Conservation (phyloP, 2,113 vertebrate species). For the Pluvianellus socialis region DNA sequence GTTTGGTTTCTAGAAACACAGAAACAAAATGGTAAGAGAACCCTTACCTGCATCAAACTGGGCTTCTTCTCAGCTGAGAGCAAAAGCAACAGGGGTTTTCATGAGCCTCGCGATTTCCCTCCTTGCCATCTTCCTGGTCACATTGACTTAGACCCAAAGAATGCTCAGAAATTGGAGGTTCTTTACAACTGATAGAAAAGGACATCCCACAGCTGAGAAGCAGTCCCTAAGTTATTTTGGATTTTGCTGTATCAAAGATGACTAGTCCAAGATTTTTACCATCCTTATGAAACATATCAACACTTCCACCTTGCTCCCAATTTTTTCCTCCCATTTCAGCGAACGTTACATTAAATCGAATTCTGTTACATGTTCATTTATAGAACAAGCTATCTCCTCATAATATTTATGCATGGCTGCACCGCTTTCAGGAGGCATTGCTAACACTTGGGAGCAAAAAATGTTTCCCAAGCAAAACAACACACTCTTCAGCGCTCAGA, state of each 20-base stretch:
- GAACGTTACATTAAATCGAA: not conserved
- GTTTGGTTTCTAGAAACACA: not conserved
- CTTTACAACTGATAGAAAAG: not conserved
- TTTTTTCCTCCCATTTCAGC: not conserved
- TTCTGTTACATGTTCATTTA: not conserved
- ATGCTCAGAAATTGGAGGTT: not conserved
- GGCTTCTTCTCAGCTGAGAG: not conserved
- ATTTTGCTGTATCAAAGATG: not conserved
- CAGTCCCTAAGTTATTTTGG: not conserved
- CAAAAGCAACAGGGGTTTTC: not conserved
- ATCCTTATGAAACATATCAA: not conserved
- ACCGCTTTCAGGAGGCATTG: not conserved
- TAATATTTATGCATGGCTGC: not conserved
- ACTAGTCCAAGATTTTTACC: not conserved
- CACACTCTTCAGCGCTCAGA: accelerated
- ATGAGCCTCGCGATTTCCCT: not conserved
- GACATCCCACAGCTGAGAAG: not conserved
- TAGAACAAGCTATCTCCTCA: slow-evolving; percentile 11
- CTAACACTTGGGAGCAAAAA: not conserved
- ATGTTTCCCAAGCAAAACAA: not conserved
- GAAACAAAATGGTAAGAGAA: not conserved
- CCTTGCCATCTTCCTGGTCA: not conserved
- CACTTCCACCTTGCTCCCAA: not conserved
- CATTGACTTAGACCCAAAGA: not conserved
- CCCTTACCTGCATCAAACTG: not conserved